Evolutionary conservation across 2,888 invertebrate genomes (phyloP), one percentile per base, ranked within the genome.

Genomic region (Drosophila demipolita): DNA sequence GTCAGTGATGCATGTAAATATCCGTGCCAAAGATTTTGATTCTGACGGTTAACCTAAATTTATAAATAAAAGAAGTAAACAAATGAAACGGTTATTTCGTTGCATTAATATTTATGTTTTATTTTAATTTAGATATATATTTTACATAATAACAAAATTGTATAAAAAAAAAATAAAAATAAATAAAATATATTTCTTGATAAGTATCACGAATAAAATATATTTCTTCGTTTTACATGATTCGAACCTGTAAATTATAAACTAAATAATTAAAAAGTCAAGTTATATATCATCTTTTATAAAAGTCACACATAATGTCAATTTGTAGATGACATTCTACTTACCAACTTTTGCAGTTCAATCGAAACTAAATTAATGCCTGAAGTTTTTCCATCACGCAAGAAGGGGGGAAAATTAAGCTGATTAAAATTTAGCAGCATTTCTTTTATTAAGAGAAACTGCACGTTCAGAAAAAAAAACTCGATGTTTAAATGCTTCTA

Each of bases 1-100:
- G 50, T 42, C 8, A 52, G n/a, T 12, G 42, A 33, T 33, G 42
- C 32, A 42, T 42, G 32, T 50, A 70, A 52, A 36, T 32, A n/a
- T 26, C 32, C 3, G n/a, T 12, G 32, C 32, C 32, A 52, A 32
- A 15, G 15, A 17, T 40, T n/a, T 40, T 9, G 40, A 2, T 2
- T 40, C 0, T n/a, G n/a, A 40, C 40, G 4, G 4, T 40, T 40
- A 40, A 23, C 15, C 45, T 23, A 7, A 45, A 23, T 45, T 23
- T 45, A 15, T 15, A 23, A 45, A 15, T 8, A 15, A 23, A 45
- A 38, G 7, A 45, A 29, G 29, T 20, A 20, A 20, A 1, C 20
- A 45, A 20, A 45, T 20, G 7, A 20, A 42, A 12, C 20, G 1
- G 3, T 6, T 20, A 12, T 20, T 7, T 12, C 12, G 6, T 42